phyloP scores from a whole-genome alignment of 2,888 invertebrate genomes.

The Leucophenga maculata region DNA sequence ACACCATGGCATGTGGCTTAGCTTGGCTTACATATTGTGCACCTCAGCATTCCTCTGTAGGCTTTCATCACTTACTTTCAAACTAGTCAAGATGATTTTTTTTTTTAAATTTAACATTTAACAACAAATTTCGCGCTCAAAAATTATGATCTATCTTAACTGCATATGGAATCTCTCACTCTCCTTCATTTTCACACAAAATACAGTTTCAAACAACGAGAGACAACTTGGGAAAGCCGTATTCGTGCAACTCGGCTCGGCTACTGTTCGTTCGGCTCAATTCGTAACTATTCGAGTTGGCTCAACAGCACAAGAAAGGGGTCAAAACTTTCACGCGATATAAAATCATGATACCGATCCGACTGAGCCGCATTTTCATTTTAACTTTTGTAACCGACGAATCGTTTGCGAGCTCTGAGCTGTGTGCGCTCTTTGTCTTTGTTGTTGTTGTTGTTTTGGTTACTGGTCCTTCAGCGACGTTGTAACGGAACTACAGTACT shows the following conservation, averaged over 20 bases:
- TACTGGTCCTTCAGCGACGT: conserved; percentile 23
- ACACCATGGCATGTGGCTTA: no score
- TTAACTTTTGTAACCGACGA: conserved; percentile 71
- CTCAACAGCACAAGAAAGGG: conserved; percentile 68
- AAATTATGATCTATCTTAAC: conserved; percentile 1
- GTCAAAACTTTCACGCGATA: conserved; percentile 74
- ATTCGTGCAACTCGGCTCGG: neutral
- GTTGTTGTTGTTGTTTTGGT: neutral
- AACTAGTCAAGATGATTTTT: no score
- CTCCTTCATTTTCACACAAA: conserved; percentile 23
- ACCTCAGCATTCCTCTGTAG: no score
- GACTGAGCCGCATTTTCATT: conserved; percentile 72
- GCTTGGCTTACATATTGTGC: no score
- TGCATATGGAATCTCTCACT: conserved; percentile 19
- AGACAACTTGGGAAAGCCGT: neutral
- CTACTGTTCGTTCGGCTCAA: neutral
- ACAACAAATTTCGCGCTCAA: conserved; percentile 28
- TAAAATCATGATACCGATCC: conserved; percentile 72
- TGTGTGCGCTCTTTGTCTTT: conserved; percentile 25
- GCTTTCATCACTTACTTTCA: no score
- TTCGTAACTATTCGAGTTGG: no score
- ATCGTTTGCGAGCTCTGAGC: conserved; percentile 50
- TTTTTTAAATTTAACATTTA: conserved; percentile 11
- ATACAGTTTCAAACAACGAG: neutral
- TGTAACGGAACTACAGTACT: conserved; percentile 16